These are phyloP conservation scores for Delia radicum DNA, from an alignment of 1,140 invertebrate genomes.

Conservation along the genomic window DNA sequence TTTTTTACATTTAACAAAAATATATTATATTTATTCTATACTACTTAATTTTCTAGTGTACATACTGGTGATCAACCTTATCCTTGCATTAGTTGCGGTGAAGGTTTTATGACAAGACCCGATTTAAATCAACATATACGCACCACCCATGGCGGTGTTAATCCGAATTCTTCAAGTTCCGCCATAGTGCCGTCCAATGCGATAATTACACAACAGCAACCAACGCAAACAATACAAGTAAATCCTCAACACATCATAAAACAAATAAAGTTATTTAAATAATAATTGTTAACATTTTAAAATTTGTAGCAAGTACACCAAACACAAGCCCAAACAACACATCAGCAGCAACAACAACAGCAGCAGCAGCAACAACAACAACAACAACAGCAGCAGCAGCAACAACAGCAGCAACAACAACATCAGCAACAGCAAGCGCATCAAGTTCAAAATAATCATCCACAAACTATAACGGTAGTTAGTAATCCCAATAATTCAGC, in stretches of 20 bases:
- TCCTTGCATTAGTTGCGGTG: conserved; percentile 73
- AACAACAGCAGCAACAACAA: conserved; percentile 30
- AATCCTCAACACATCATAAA: neutral
- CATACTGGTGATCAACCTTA: conserved; percentile 65
- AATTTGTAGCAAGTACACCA: conserved; percentile 20
- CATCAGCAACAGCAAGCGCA: conserved; percentile 43
- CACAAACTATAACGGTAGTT: conserved; percentile 54
- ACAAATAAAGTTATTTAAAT: neutral
- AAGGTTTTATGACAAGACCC: conserved; percentile 71
- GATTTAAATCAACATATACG: conserved; percentile 71
- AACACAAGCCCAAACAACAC: conserved; percentile 34
- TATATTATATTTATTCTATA: neutral
- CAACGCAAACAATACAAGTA: conserved; percentile 31
- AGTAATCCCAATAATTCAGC: conserved; percentile 51
- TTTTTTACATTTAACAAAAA: neutral
- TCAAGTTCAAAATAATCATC: conserved; percentile 55
- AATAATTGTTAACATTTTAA: neutral
- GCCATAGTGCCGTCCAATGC: conserved; percentile 34
- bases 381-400: conserved; percentile 39
- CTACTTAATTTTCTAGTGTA: conserved; percentile 40
- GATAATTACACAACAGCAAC: conserved; percentile 53
- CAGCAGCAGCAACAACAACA: conserved; percentile 56
- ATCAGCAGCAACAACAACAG: conserved; percentile 39
- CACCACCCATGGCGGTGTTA: conserved; percentile 59
- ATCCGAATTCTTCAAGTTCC: conserved; percentile 56